Conservation (phyloP, 2,797 vertebrate species). For the Bryconaethiops microstoma region DNA sequence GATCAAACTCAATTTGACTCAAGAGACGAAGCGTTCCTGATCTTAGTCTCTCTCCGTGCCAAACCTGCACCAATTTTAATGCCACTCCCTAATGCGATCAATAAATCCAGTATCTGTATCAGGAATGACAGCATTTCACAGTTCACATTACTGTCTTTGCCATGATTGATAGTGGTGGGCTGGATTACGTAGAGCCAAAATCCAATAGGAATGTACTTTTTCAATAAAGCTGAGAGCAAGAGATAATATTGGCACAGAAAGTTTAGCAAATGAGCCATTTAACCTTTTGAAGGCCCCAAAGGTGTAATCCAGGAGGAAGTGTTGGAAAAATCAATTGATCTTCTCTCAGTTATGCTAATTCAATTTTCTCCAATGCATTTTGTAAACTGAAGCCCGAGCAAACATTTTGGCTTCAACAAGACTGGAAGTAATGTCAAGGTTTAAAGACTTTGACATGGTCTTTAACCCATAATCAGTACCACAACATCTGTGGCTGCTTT, state of each 20-base stretch:
- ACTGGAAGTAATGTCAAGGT: constrained; percentile 18
- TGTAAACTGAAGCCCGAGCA: background rate
- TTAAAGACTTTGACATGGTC: too few species aligned
- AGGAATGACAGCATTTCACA: background rate
- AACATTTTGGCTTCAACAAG: background rate
- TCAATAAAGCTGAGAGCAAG: background rate
- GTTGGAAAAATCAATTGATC: background rate
- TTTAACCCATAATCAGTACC: too few species aligned
- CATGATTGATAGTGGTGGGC: background rate
- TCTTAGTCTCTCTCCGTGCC: constrained; percentile 35
- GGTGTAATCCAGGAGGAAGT: background rate
- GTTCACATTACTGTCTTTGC: constrained; percentile 5
- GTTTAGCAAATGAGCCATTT: background rate
- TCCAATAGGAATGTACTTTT: background rate
- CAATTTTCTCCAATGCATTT: background rate
- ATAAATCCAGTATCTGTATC: constrained; percentile 19
- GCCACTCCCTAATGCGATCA: constrained; percentile 43
- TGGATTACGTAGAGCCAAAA: background rate
- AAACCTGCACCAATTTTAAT: constrained; percentile 41
- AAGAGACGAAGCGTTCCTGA: constrained; percentile 48
- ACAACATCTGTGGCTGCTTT: too few species aligned
- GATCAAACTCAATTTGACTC: constrained; percentile 43
- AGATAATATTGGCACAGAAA: background rate
- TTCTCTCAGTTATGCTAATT: background rate
- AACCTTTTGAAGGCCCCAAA: background rate